phyloP scores from a whole-genome alignment of 2,113 vertebrate genomes.

The Ammodytes marinus region DNA sequence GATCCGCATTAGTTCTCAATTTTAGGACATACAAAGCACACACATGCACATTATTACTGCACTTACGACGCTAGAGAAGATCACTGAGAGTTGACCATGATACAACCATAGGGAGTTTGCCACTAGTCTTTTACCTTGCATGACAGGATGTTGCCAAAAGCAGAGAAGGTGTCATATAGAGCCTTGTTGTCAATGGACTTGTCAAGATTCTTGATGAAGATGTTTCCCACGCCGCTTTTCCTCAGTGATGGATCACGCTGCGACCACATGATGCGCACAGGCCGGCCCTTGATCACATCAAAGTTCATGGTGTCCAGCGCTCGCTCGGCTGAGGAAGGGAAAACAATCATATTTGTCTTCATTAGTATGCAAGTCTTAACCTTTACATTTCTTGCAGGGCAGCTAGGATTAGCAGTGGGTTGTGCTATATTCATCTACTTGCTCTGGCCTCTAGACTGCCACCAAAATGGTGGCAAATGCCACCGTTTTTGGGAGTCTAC shows the following conservation, averaged over 20 bases:
- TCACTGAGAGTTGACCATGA: neutral
- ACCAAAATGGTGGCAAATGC: too few species aligned
- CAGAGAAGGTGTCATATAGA: constrained; percentile 98
- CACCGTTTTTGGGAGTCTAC: too few species aligned
- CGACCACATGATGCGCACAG: constrained; percentile 99
- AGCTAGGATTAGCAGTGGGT: neutral
- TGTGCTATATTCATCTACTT: neutral
- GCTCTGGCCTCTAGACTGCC: neutral
- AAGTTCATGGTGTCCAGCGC: constrained; percentile 99
- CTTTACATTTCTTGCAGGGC: neutral
- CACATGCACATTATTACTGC: constrained; percentile 21
- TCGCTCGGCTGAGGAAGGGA: constrained; percentile 88
- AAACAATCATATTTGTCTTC: neutral
- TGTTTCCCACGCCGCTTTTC: constrained; percentile 98
- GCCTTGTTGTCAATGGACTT: constrained; percentile 99
- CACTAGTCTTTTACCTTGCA: constrained; percentile 90
- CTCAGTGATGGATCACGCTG: constrained; percentile 98
- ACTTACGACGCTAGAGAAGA: neutral
- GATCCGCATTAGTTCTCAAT: neutral
- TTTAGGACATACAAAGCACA: constrained; percentile 11
- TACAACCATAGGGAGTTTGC: neutral
- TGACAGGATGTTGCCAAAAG: constrained; percentile 98
- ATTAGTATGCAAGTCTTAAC: too few species aligned
- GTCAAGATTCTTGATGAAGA: constrained; percentile 99
- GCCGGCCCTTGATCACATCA: constrained; percentile 98